A percentile compares a stretch with the other conserved stretches of the same genome.
Evolutionary conservation across 2,888 invertebrate species (phyloP).

Genomic region (Ennomos quercinarius): DNA sequence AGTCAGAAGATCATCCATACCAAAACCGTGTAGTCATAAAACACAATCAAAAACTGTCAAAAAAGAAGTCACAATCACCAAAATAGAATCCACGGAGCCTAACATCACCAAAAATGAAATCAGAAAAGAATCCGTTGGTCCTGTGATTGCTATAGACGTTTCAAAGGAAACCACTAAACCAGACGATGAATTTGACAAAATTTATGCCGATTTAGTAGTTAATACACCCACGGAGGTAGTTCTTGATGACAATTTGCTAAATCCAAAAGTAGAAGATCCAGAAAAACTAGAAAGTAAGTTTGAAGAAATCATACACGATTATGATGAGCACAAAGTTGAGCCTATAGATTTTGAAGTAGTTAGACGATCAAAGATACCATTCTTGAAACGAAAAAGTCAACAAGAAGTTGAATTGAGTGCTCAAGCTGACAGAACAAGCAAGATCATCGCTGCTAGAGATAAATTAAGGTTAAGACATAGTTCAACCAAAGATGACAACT

Average conservation of each 20-base stretch:
- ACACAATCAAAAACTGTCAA: constrained; percentile 28
- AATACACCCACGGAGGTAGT: constrained; percentile 30
- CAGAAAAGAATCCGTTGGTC: constrained; percentile 27
- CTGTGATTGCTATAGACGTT: constrained; percentile 27
- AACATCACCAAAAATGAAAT: constrained; percentile 30
- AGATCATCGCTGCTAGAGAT: constrained; percentile 38
- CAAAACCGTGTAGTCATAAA: constrained; percentile 41
- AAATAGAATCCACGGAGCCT: constrained; percentile 7
- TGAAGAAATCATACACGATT: constrained; percentile 74
- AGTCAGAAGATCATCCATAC: constrained; percentile 47
- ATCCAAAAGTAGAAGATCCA: constrained; percentile 61
- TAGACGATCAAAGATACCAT: constrained; percentile 65
- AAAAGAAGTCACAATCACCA: constrained; percentile 28
- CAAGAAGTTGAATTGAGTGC: constrained; percentile 38
- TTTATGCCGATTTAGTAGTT: constrained; percentile 67
- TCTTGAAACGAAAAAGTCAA: constrained; percentile 61
- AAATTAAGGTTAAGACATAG: constrained; percentile 36
- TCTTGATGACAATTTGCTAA: constrained; percentile 48
- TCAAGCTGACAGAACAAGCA: constrained; percentile 36
- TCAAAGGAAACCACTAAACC: constrained; percentile 30
- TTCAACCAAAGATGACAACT: constrained; percentile 26
- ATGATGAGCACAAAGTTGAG: constrained; percentile 60
- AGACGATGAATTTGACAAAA: constrained; percentile 74
- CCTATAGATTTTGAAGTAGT: constrained; percentile 51
- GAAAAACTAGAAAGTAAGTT: constrained; percentile 67